Conservation (phyloP, 1,140 invertebrate species). For the Gryon sp. region DNA sequence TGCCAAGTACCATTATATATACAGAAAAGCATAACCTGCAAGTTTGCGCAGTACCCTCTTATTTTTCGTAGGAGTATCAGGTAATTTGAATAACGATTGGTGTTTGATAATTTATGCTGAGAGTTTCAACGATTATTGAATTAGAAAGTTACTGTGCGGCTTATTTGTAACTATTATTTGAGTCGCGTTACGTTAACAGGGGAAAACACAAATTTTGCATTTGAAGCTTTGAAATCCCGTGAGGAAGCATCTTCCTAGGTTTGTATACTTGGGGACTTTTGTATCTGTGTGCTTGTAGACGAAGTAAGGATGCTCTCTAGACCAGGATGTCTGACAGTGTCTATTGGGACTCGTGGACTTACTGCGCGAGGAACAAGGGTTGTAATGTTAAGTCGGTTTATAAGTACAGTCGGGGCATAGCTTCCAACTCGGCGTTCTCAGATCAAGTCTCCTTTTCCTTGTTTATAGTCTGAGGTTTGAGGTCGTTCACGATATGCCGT, state of each 20-base stretch:
- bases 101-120: conserved; percentile 42
- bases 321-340: conserved; percentile 17
- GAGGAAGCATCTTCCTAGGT: conserved; percentile 37
- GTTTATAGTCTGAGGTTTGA: conserved; percentile 58
- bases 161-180: conserved; percentile 58
- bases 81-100: conserved; percentile 52
- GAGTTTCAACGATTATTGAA: conserved; percentile 45
- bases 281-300: conserved; percentile 13
- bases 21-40: conserved; percentile 15
- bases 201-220: conserved; percentile 61
- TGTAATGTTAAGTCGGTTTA: conserved; percentile 72
- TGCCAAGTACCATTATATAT: not conserved
- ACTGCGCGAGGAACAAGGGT: conserved; percentile 66
- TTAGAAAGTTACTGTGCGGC: conserved; percentile 45
- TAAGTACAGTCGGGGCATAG: conserved; percentile 39
- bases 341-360: conserved; percentile 67
- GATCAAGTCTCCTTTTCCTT: conserved; percentile 40
- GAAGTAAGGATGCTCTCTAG: conserved; percentile 37
- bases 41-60: conserved; percentile 9
- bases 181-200: conserved; percentile 45
- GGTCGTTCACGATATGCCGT: conserved; percentile 37
- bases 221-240: conserved; percentile 44
- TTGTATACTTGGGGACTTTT: conserved; percentile 27
- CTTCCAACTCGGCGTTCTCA: conserved; percentile 16
- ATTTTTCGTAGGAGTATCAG: conserved; percentile 18